A percentile compares a stretch with the other conserved stretches of the same genome.
These are phyloP conservation scores for Heliconius charithonia DNA, from an alignment of 2,888 invertebrate species.

Conservation along the genomic window DNA sequence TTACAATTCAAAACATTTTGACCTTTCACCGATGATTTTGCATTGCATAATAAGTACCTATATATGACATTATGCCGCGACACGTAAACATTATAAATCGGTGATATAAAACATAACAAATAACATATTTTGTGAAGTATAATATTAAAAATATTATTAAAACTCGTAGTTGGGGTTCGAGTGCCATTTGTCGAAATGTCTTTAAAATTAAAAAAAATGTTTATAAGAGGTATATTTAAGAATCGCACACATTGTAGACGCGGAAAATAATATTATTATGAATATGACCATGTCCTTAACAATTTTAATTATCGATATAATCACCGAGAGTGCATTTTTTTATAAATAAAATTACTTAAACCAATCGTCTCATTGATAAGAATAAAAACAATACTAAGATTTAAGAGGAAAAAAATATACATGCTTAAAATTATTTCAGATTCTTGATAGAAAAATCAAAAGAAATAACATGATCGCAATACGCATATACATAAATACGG, in stretches of 20 bases:
- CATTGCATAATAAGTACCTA: constrained; percentile 12
- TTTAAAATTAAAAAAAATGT: not conserved
- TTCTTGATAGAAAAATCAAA: not conserved
- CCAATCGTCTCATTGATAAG: no score
- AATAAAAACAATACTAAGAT: no score
- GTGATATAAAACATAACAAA: not conserved
- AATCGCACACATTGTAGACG: not conserved
- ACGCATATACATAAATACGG: not conserved
- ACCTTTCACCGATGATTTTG: constrained; percentile 12
- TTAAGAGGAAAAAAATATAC: no score
- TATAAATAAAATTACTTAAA: no score
- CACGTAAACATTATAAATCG: not conserved
- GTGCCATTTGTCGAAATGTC: not conserved
- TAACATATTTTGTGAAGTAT: not conserved
- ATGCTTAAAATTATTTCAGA: no score
- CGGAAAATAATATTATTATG: not conserved
- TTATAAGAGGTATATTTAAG: not conserved
- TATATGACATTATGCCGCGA: not conserved
- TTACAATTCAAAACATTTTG: constrained; percentile 9
- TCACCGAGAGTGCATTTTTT: not conserved
- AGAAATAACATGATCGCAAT: not conserved
- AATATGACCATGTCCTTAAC: not conserved
- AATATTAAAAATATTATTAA: no score
- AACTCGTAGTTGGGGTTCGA: not conserved
- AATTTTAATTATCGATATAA: not conserved